Percentiles rank a stretch among this genome's conserved stretches.
Conservation (phyloP, 1,140 invertebrate species). For the Drosophila ogumai region DNA sequence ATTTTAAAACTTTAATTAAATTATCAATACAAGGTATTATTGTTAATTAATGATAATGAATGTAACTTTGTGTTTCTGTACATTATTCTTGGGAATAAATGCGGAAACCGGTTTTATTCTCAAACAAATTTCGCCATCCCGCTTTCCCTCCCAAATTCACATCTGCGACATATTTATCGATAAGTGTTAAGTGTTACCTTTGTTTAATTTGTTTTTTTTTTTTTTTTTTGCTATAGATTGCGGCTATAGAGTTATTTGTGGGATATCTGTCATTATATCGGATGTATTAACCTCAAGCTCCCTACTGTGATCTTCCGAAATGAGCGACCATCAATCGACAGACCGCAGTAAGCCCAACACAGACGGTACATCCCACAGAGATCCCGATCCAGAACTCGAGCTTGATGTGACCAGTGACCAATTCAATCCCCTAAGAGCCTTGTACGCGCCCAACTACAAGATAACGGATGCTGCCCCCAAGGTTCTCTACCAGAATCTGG, state of each 20-base stretch:
- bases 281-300: not conserved
- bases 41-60: not conserved
- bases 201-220: not conserved
- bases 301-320: not conserved
- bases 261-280: not conserved
- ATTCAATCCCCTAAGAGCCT: slow-evolving; percentile 89
- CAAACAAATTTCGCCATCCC: not conserved
- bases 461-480: slow-evolving; percentile 85
- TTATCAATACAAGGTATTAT: not conserved
- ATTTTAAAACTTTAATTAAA: slow-evolving; percentile 1
- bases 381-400: slow-evolving; percentile 86
- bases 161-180: slow-evolving; percentile 15
- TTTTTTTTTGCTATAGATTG: no score
- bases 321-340: not conserved
- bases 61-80: not conserved
- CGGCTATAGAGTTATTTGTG: not conserved
- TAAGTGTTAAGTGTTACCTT: slow-evolving; percentile 28
- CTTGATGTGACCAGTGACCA: slow-evolving; percentile 88
- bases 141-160: not conserved
- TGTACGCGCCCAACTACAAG: slow-evolving; percentile 87
- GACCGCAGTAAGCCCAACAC: not conserved
- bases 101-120: not conserved
- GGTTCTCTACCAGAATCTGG: slow-evolving; percentile 77
- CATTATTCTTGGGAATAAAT: not conserved
- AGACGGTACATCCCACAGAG: not conserved